A percentile compares a stretch with the other conserved stretches of the same genome.
phyloP scores from a whole-genome alignment of 1,140 invertebrate species.

The Drosophila fuyamai region DNA sequence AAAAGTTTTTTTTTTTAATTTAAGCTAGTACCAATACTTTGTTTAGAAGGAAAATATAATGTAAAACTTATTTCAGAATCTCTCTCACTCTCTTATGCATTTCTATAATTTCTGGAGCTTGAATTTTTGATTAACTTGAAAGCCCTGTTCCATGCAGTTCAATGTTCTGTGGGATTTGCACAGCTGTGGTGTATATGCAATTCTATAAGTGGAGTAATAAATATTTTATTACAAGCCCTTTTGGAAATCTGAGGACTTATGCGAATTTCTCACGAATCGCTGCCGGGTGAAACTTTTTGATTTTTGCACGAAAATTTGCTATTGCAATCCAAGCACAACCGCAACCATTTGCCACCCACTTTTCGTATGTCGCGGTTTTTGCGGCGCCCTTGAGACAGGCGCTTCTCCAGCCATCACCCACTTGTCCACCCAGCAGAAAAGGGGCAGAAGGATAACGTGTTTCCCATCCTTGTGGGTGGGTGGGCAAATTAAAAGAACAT shows the following conservation, averaged over 20 bases:
- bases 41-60: too few relatives aligned
- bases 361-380: constrained; percentile 44
- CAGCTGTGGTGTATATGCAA: constrained; percentile 20
- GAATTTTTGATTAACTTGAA: constrained; percentile 32
- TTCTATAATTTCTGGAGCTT: background rate
- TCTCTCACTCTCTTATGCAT: background rate
- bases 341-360: constrained; percentile 9
- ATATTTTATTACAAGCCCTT: constrained; percentile 33
- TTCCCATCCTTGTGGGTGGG: constrained; percentile 6
- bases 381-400: constrained; percentile 48
- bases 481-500: constrained; percentile 53
- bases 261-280: constrained; percentile 43
- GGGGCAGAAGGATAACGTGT: constrained; percentile 6
- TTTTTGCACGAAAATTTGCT: constrained; percentile 39
- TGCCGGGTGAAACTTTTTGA: constrained; percentile 21
- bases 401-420: constrained; percentile 2
- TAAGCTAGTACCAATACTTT: too few relatives aligned
- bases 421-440: background rate
- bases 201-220: constrained; percentile 39
- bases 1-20: too few relatives aligned
- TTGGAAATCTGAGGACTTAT: constrained; percentile 37
- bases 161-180: constrained; percentile 24
- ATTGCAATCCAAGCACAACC: constrained; percentile 32
- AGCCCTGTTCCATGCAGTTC: constrained; percentile 5
- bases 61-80: too few relatives aligned